Base-by-base conservation (phyloP, 1,140 invertebrate genomes). In the Drosophila albomicans region DNA sequence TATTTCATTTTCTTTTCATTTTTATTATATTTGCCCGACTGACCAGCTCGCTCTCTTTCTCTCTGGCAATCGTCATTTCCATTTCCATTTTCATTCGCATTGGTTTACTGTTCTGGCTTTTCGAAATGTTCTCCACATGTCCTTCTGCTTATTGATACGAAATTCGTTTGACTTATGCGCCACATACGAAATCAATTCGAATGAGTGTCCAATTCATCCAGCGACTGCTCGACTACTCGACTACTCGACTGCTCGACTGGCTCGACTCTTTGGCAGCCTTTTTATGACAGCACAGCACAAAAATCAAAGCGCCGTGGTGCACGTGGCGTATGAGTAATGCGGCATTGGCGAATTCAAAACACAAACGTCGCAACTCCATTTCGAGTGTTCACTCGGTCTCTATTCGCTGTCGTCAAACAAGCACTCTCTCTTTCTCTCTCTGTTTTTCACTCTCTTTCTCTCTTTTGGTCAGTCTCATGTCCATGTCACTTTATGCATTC, bases 1-100 rank as follows among this genome's bases (percentile, higher is more conserved):
- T 89, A 89, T 89, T 90, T 85, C 76, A 90, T 88, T 89, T 85
- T 79, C 75, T 79, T 81, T 84, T 89, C 81, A 89, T 89, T 88
- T 89, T 88, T 89, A 88, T 88, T 84, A 88, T 88, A 78, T 88
- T 89, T 88, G 78, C 64, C 67, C 48, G 54, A 49, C 49, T 61
- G 67, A 32, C 48, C 56, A 13, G 51, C 58, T 15, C 48, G 11
- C 64, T 52, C 35, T 11, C 25, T 28, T n/a, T 28, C 25, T 3
- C 25, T 25, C 20, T 25, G 20, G 20, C 20, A 25, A 25, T 25
- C 20, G 20, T 25, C 10, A 4, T 25, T 46, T 32, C 25, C 15
- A 8, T 51, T 35, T 13, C 30, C 20, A 25, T 25, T 25, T 25
- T 25, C 20, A 25, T 25, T 25, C 20, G 20, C 20, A 25, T 25